phyloP scores from a whole-genome alignment of 1,140 invertebrate species.

The Lordiphosa collinella region DNA sequence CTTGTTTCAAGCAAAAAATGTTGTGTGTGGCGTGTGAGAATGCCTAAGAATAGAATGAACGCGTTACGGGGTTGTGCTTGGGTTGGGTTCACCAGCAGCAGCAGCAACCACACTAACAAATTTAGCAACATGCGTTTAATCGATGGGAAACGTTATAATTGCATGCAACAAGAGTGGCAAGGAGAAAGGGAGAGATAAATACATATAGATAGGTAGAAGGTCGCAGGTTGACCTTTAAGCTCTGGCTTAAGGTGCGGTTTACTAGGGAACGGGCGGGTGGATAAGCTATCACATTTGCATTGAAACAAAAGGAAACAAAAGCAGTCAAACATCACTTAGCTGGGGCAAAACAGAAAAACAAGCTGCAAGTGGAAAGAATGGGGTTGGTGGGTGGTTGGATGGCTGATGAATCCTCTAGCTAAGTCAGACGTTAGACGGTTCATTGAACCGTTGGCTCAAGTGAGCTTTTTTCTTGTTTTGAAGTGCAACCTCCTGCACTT shows the following conservation, averaged over 20 bases:
- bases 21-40: no score
- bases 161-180: constrained; percentile 15
- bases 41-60: no score
- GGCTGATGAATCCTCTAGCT: constrained; percentile 13
- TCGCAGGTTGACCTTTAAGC: constrained; percentile 48
- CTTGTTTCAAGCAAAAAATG: no score
- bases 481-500: constrained; percentile 48
- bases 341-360: constrained; percentile 1
- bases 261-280: not conserved
- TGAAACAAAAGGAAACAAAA: constrained; percentile 28
- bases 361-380: constrained; percentile 1
- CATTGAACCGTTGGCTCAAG: constrained; percentile 41
- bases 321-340: constrained; percentile 25
- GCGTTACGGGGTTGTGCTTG: no score
- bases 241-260: constrained; percentile 17
- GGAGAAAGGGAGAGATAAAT: not conserved
- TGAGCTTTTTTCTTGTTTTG: constrained; percentile 6
- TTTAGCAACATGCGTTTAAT: constrained; percentile 43
- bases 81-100: no score
- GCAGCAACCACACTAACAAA: constrained; percentile 1
- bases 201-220: constrained; percentile 23
- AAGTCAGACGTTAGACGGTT: constrained; percentile 39
- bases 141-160: constrained; percentile 51
- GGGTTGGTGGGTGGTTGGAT: not conserved
- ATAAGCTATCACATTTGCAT: constrained; percentile 1